These are phyloP conservation scores for Drosophila mayri DNA, from an alignment of 1,140 invertebrate species.

Conservation along the genomic window DNA sequence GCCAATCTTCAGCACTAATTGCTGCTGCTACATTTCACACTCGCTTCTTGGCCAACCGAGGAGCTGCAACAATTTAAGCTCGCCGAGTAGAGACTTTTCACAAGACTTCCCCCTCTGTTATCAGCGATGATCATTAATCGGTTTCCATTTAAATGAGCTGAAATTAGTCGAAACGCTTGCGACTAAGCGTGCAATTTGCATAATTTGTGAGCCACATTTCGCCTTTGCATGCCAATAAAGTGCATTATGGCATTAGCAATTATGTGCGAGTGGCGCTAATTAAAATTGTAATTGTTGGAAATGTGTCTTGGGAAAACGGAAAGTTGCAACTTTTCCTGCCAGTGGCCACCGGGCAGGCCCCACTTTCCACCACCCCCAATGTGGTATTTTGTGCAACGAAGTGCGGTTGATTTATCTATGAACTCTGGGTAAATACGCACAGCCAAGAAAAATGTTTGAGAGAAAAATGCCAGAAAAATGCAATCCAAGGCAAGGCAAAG, in stretches of 20 bases:
- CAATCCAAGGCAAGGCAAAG: conserved; percentile 8
- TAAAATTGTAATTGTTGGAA: conserved; percentile 68
- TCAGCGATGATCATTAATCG: conserved; percentile 53
- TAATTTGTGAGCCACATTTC: conserved; percentile 53
- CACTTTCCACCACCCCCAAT: conserved; percentile 23
- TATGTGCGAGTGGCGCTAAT: conserved; percentile 62
- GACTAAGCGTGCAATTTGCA: conserved; percentile 63
- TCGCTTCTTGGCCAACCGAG: conserved; percentile 36
- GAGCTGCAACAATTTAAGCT: conserved; percentile 31
- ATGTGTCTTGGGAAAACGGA: conserved; percentile 58
- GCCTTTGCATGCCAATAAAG: conserved; percentile 60
- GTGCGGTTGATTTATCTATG: conserved; percentile 56
- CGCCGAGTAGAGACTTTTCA: conserved; percentile 24
- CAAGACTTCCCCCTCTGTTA: conserved; percentile 50
- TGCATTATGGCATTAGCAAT: conserved; percentile 68
- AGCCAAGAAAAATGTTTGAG: conserved; percentile 21
- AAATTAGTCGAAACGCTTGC: conserved; percentile 60
- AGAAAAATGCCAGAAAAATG: conserved; percentile 29
- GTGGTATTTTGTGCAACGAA: conserved; percentile 46
- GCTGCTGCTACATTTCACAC: conserved; percentile 27
- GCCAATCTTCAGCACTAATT: conserved; percentile 28
- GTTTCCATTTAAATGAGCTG: conserved; percentile 62
- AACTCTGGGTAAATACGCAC: conserved; percentile 43
- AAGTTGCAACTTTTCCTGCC: conserved; percentile 55
- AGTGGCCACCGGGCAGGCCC: not conserved